Evolutionary conservation across 2,797 vertebrate genomes (phyloP).

Genomic region (Smutsia temminckii): DNA sequence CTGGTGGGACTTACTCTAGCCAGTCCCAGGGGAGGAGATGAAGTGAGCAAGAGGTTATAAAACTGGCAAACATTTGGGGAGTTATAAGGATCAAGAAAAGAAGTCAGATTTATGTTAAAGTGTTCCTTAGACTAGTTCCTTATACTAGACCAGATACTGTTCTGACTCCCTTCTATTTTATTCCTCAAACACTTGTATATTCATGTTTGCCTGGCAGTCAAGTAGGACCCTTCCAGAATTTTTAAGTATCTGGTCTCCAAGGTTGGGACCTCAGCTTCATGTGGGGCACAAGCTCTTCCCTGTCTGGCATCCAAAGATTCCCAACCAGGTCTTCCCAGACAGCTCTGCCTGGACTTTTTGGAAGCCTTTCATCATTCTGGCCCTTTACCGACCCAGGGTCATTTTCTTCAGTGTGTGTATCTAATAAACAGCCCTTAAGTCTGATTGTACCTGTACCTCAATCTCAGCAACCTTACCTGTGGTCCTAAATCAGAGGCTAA

Average conservation of each 20-base stretch:
- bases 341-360: neutral
- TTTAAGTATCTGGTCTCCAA: neutral
- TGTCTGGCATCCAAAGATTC: neutral
- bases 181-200: neutral
- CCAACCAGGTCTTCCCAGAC: neutral
- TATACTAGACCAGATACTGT: neutral
- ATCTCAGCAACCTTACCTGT: neutral
- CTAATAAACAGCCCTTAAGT: neutral
- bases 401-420: neutral
- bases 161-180: neutral
- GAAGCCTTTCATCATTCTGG: neutral
- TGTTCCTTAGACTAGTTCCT: neutral
- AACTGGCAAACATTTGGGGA: constrained; percentile 2
- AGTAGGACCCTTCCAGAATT: neutral
- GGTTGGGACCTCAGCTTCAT: neutral
- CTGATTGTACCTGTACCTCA: neutral
- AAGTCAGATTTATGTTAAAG: constrained; percentile 4
- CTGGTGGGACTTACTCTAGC: neutral
- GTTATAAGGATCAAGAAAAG: constrained; percentile 1
- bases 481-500: neutral
- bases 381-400: neutral
- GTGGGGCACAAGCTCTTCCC: neutral
- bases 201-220: neutral
- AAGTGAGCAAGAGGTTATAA: neutral
- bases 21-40: neutral